Conservation (phyloP, 2,113 vertebrate species). For the Syngnathus floridae region DNA sequence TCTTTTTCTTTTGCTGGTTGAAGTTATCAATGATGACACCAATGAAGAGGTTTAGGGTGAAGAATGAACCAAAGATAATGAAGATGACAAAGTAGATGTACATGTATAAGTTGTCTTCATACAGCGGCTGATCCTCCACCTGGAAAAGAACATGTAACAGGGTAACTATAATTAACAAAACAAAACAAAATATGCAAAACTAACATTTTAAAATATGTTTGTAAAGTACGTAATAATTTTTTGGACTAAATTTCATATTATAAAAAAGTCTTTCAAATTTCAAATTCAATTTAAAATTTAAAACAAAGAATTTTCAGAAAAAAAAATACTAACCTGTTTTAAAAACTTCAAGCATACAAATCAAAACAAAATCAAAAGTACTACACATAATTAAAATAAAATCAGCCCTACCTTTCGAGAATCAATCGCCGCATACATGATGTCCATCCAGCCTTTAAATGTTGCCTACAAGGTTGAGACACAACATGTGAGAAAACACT, state of each 20-base stretch:
- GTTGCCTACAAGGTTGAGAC: constrained; percentile 78
- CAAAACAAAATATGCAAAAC: too few species aligned
- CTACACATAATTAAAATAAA: background rate
- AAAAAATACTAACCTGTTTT: too few species aligned
- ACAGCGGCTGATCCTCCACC: constrained; percentile 84
- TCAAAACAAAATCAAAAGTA: too few species aligned
- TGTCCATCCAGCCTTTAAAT: constrained; percentile 99
- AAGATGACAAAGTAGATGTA: constrained; percentile 99
- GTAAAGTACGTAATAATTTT: too few species aligned
- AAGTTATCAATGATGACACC: constrained; percentile 99
- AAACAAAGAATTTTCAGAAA: too few species aligned
- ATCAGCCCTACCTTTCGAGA: constrained; percentile 80
- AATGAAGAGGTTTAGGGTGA: constrained; percentile 97
- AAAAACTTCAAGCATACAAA: too few species aligned
- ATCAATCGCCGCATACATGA: constrained; percentile 98
- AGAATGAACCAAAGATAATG: constrained; percentile 99
- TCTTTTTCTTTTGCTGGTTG: constrained; percentile 99
- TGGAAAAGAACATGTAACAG: constrained; percentile 28
- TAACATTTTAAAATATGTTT: too few species aligned
- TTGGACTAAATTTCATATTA: too few species aligned
- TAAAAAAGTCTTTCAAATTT: too few species aligned
- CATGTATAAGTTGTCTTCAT: constrained; percentile 98
- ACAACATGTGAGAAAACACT: constrained; percentile 3
- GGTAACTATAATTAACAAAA: too few species aligned
- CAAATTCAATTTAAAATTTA: too few species aligned